Base-by-base conservation (phyloP, 2,888 invertebrate species). In the Nasonovia ribisnigri region DNA sequence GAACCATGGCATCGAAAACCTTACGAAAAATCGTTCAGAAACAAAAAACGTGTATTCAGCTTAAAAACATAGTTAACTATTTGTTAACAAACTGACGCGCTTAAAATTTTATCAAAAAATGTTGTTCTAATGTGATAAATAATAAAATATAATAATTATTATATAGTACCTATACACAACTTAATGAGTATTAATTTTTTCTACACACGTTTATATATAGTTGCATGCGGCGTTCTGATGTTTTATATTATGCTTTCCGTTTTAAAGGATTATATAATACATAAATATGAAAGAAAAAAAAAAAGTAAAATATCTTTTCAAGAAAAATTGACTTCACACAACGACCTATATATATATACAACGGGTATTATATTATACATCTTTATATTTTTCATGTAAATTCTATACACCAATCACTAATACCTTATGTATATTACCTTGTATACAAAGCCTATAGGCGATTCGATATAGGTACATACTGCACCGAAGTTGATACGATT, bases 311-410 rank as follows among this genome's bases (percentile, higher is more conserved):
- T 36, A 88, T 88, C 16, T 88, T 88, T 88, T 36, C 24, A 36
- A 51, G 24, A 88, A 36, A 36, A 51, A 36, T 24, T 36, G 88
- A 48, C 16, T 16, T 51, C 46, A 24, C 11, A 20, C 10, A n/a
- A n/a, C n/a, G n/a, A n/a, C n/a, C n/a, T n/a, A n/a, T n/a, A n/a
- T n/a, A n/a, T n/a, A n/a, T n/a, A n/a, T n/a, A 46, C 16, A 84
- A 51, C 88, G 36, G 3, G 24, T 51, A 88, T 13, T 48, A n/a
- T n/a, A 8, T 51, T 51, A 54, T 54, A 20, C 54, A 54, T 54
- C 54, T 54, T 54, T 88, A 46, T 48, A 51, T 29, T 43, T 84
- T 88, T 51, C 88, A 88, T 88, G 51, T 88, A 51, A 88, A 48
- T 88, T 88, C n/a, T 36, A 26, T 54, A n/a, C 60, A 43, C 60